Percentiles rank a stretch among this genome's conserved stretches.
Evolutionary conservation across 2,797 vertebrate species (phyloP).

Genomic region (Catharus ustulatus): DNA sequence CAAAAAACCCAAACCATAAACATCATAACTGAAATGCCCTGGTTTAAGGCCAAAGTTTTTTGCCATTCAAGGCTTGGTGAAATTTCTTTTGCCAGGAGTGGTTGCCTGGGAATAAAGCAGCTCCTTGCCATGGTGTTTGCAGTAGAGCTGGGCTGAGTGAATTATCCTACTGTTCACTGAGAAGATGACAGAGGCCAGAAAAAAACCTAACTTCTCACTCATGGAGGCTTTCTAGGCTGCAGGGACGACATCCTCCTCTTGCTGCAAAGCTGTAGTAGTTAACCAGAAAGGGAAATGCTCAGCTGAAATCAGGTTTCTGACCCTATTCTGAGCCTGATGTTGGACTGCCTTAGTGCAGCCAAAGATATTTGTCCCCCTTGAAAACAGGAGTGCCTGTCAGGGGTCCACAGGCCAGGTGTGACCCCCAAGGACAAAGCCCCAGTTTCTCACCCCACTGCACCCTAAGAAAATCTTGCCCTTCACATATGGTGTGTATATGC

Average conservation of each 20-base stretch:
- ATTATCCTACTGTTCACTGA: not conserved
- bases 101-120: not conserved
- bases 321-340: not conserved
- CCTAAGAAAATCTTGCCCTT: not conserved
- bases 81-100: not conserved
- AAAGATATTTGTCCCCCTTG: fast-evolving
- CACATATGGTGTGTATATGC: not conserved
- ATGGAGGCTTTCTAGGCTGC: not conserved
- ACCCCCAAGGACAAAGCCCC: not conserved
- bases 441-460: not conserved
- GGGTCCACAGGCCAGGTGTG: not conserved
- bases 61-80: not conserved
- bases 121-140: not conserved
- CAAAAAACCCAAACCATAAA: no score
- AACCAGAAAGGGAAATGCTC: not conserved
- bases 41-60: not conserved
- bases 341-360: not conserved
- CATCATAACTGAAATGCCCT: not conserved
- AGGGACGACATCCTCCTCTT: not conserved
- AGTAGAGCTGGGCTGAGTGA: not conserved
- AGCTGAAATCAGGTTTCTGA: not conserved
- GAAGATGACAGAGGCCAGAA: not conserved
- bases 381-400: not conserved
- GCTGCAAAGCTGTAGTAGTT: not conserved
- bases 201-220: not conserved